Evolutionary conservation across 2,113 vertebrate species (phyloP), one percentile per base, ranked within the genome.

Genomic region (Engraulis encrasicolus): DNA sequence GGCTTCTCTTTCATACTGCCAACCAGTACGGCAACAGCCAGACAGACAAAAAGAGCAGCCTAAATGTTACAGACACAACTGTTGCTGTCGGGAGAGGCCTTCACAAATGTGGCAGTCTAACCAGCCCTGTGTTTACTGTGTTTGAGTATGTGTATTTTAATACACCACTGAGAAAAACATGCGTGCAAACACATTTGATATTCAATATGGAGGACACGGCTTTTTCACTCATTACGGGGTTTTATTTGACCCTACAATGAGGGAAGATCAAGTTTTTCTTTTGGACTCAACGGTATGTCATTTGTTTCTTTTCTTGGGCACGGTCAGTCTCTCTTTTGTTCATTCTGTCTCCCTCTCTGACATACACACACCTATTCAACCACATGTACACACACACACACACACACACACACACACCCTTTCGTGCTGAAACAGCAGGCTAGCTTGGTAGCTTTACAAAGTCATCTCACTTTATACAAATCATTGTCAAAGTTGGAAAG

Each of bases 401-500:
- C 83, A 15, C 78, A 54, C 34, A n/a, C 82, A 80, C 58, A 19
- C 82, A 37, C 81, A 27, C n/a, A 40, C 0, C 85, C 87, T 83
- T 86, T 87, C 85, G 88, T 87, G 82, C 50, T 86, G 89, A 92
- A 93, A 91, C 91, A 92, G 90, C 91, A 91, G 88, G 90, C 91
- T 92, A 94, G 91, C 92, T 94, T 94, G 34, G 83, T 87, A 93
- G 86, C 91, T 91, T 87, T 93, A 93, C 93, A 93, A 93, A 93
- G 87, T 83, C 92, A 84, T 91, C 88, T 89, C 88, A 88, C 85
- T 87, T 92, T 91, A 92, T 93, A 92, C 91, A 94, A 95, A 95
- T 95, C 88, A 93, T 91, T 84, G 86, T 90, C 91, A 85, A 89
- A 92, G 92, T 88, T 74, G 50, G 54, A 90, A 89, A 88, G 79